Evolutionary conservation across 2,888 invertebrate species (phyloP).

Genomic region (Acanthosepion esculentum): DNA sequence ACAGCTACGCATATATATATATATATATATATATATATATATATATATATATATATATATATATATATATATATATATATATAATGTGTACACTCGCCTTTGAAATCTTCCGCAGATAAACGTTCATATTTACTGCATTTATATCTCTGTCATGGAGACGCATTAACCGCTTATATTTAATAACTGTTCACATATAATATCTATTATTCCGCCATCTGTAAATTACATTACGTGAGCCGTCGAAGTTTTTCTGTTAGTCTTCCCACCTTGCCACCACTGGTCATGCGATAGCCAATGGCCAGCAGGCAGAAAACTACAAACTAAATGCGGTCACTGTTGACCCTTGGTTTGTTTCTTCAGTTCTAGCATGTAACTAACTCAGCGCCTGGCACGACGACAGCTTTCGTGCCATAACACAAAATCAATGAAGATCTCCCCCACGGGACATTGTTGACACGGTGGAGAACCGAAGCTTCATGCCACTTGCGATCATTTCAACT

Average conservation of each 20-base stretch:
- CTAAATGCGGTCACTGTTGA: neutral
- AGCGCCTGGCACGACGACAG: neutral
- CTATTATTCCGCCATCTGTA: neutral
- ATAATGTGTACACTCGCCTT: neutral
- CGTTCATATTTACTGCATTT: neutral
- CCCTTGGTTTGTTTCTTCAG: neutral
- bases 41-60: neutral
- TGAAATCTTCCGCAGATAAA: neutral
- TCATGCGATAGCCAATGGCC: constrained; percentile 33
- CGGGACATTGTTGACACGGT: no score
- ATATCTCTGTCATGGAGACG: neutral
- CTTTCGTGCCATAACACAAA: neutral
- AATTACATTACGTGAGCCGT: neutral
- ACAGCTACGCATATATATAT: neutral
- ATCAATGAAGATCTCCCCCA: neutral
- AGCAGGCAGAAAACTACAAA: neutral
- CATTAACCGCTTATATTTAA: neutral
- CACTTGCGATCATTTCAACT: neutral
- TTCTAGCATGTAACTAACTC: neutral
- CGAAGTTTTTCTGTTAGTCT: neutral
- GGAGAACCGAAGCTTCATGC: no score
- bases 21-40: constrained; percentile 14
- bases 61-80: neutral
- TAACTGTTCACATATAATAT: neutral
- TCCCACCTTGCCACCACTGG: neutral